phyloP scores from a whole-genome alignment of 2,797 vertebrate species.

The Chaetophractus vellerosus region DNA sequence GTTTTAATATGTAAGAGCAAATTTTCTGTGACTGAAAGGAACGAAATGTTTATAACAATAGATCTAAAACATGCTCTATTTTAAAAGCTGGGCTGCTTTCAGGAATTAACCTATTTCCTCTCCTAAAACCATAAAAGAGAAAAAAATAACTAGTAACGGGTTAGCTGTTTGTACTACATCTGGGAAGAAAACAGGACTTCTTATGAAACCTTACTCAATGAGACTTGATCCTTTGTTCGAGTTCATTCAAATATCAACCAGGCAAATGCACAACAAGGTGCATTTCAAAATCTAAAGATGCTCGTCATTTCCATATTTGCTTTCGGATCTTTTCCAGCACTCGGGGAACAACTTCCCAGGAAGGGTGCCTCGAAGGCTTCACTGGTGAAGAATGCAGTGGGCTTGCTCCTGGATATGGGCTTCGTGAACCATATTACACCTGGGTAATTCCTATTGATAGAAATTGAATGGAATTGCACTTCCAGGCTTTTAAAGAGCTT shows the following conservation, averaged over 20 bases:
- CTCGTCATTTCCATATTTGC: constrained; percentile 70
- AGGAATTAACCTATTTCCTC: constrained; percentile 66
- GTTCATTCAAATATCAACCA: constrained; percentile 47
- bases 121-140: constrained; percentile 27
- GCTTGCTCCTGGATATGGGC: background rate
- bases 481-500: constrained; percentile 76
- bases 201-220: constrained; percentile 48
- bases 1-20: constrained; percentile 47
- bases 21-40: constrained; percentile 57
- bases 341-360: background rate
- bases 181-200: constrained; percentile 59
- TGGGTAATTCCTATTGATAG: constrained; percentile 70
- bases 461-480: constrained; percentile 78
- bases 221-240: constrained; percentile 55
- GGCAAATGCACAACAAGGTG: constrained; percentile 33
- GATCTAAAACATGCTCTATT: constrained; percentile 39
- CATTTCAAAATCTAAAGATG: constrained; percentile 74
- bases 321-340: constrained; percentile 58
- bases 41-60: constrained; percentile 47
- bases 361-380: background rate
- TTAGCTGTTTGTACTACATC: constrained; percentile 48
- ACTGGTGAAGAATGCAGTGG: background rate
- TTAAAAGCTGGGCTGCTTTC: constrained; percentile 17
- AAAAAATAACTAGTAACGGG: background rate
- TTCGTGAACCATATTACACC: constrained; percentile 68